Evolutionary conservation across 2,888 invertebrate genomes (phyloP), one percentile per base, ranked within the genome.

Genomic region (Nyleta sp.): DNA sequence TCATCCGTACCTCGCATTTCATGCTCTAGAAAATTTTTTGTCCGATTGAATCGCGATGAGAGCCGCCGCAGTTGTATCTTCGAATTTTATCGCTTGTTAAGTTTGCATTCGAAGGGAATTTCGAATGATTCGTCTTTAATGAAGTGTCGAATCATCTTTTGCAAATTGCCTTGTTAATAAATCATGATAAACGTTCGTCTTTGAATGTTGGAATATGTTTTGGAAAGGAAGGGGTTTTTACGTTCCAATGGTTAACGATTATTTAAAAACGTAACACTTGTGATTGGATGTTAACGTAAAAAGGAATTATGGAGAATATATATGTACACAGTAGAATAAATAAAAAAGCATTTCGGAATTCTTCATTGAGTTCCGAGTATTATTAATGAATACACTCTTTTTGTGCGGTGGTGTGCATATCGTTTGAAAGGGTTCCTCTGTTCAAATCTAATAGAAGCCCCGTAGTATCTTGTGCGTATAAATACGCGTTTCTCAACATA

Each of bases 381-480:
- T 68, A 67, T 76, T 80, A 80, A 76, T 80, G 79, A 80, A 80
- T 80, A 80, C 38, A 68, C 79, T 75, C 71, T 76, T 80, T 80
- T 75, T 80, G 68, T 75, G 50, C 71, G 60, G 46, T 59, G 62
- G 72, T 68, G 75, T 75, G 68, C 44, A 76, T 76, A 76, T 78
- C 73, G 76, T 68, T 18, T 76, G 65, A 77, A 79, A 81, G 77
- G 78, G 77, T 79, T 81, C 77, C 59, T 78, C 74, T 73, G 81
- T 81, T 78, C 73, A 57, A 67, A 68, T 71, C 71, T 76, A 81
- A 81, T 81, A 81, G 74, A 74, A 81, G 81, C 79, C 79, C 79
- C 59, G 65, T 75, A 81, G 81, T 79, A 81, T 81, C 81, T 81
- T 79, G 76, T 79, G 55, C 76, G 75, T 78, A 76, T 70, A 76